Base-by-base conservation (phyloP, 1,140 invertebrate genomes). In the Saxidomus purpurata region DNA sequence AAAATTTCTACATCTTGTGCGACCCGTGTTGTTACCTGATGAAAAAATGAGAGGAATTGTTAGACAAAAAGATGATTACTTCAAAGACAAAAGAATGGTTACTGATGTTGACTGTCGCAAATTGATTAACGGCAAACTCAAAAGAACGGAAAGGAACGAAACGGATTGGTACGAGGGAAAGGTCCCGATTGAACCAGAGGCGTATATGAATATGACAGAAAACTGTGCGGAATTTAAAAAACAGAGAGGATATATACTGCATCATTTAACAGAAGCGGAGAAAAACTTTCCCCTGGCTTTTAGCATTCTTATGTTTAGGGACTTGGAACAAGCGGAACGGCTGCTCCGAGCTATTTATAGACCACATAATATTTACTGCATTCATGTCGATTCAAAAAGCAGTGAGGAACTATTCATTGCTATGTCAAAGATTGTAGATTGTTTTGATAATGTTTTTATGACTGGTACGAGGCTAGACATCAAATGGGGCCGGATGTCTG, bases 351-450 rank as follows among this genome's bases (percentile, higher is more conserved):
- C 92, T 9, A 94, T 95, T 49, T 95, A 95, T 76, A 77, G 94
- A n/a, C 93, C 92, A 15, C 92, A 94, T n/a, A 95, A 95, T 91
- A 69, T 92, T 25, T 95, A 95, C 67, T 95, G 95, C 89, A 88
- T 95, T 61, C 95, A 95, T 71, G 89, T 95, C 3, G 95, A 95
- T 81, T 69, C 61, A 38, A 95, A 94, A 76, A 40, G 93, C 17
- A 19, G 82, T 4, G 17, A 28, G 4, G 40, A 49, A 17, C n/a
- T 94, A 36, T 89, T 90, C 69, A 74, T 89, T 34, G 88, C 92
- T 0, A 83, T 94, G 19, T 6, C 52, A 11, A 77, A 81, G 13
- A 91, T 95, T 43, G 91, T 90, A 3, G 36, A 63, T 0, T 95
- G 94, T 84, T 94, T 95, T 55, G 59, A 90, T 8, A 95, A 95